Conservation (phyloP, 2,113 vertebrate species). For the Hippocampus guttulatus region DNA sequence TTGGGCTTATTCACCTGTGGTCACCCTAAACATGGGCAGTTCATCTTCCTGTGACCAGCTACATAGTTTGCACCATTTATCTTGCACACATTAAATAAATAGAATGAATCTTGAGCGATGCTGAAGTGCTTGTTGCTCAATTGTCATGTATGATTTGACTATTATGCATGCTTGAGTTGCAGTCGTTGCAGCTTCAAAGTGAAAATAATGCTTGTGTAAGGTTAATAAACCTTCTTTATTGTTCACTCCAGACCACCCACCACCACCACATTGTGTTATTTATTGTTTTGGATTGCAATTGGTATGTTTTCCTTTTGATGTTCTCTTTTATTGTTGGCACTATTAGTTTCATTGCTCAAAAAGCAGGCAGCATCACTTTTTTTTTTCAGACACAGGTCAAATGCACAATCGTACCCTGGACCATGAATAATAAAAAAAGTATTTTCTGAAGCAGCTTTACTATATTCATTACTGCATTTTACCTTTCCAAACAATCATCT, state of each 20-base stretch:
- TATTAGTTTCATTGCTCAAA: background rate
- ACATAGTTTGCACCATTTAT: no score
- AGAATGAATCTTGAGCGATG: background rate
- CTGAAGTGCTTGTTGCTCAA: background rate
- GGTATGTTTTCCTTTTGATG: background rate
- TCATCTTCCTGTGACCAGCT: no score
- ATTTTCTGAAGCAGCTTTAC: background rate
- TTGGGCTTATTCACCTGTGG: no score
- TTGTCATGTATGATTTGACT: background rate
- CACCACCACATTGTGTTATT: background rate
- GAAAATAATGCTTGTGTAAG: slow-evolving; percentile 1
- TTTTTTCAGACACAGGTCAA: background rate
- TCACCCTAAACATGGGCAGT: no score
- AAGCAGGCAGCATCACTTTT: background rate
- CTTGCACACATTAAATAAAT: no score
- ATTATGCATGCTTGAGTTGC: background rate
- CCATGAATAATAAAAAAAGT: background rate
- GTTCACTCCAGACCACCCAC: background rate
- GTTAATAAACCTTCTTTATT: slow-evolving; percentile 3
- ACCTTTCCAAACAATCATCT: background rate
- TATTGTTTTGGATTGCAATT: background rate
- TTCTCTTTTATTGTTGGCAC: background rate
- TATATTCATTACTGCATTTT: background rate
- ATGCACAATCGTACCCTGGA: background rate
- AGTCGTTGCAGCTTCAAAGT: background rate